These are phyloP conservation scores for Drosophila differens DNA, from an alignment of 2,888 invertebrate species.

Conservation along the genomic window DNA sequence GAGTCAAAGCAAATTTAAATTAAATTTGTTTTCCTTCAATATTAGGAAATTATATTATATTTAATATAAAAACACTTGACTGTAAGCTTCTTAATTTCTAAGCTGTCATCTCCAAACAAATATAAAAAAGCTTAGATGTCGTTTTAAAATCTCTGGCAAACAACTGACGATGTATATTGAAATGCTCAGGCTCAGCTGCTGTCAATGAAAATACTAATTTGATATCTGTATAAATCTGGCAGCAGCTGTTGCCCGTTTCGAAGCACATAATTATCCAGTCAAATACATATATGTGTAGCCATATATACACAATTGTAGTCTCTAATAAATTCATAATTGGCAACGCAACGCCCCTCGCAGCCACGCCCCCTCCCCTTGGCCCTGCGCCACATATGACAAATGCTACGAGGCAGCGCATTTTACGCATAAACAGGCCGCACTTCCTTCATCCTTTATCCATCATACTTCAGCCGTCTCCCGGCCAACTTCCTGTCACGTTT, in stretches of 20 bases:
- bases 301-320: constrained; percentile 52
- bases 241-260: constrained; percentile 40
- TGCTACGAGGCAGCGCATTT: constrained; percentile 59
- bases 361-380: not conserved
- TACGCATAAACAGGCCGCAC: constrained; percentile 73
- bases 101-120: not conserved
- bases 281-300: constrained; percentile 2
- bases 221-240: constrained; percentile 17
- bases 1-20: not conserved
- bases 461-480: constrained; percentile 37
- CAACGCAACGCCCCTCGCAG: constrained; percentile 20
- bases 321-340: constrained; percentile 79
- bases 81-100: not conserved
- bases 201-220: constrained; percentile 9
- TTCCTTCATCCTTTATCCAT: constrained; percentile 43
- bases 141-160: no score
- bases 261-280: constrained; percentile 49
- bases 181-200: constrained; percentile 2
- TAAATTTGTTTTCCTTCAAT: not conserved
- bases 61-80: not conserved
- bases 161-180: not conserved
- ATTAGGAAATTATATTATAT: not conserved
- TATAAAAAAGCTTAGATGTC: not conserved
- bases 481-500: constrained; percentile 50
- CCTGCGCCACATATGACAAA: constrained; percentile 55